Base-by-base conservation (phyloP, 2,888 invertebrate species). In the Craniophora ligustri region DNA sequence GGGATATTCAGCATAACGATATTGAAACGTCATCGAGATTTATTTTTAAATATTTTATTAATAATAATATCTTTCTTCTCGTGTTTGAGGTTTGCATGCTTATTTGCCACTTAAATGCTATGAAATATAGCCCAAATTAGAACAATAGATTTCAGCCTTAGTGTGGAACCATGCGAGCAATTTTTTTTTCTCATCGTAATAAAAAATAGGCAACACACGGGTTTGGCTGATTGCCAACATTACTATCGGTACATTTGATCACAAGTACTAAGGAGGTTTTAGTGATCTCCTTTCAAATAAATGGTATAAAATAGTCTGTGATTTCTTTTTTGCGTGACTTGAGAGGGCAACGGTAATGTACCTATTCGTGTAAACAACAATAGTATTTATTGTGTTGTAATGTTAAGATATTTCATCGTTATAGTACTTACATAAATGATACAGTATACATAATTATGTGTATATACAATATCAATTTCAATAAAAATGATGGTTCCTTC, bases 1-100 rank as follows among this genome's bases (percentile, higher is more conserved):
- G 7, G 10, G 5, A 4, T 48, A 69, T 72, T 15, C 7, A 7
- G 40, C 60, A n/a, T 13, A 31, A 38, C 54, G 74, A 55, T 23
- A 67, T 10, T 23, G 10, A 54, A 26, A 45, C 45, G 38, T n/a
- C n/a, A n/a, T n/a, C n/a, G n/a, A n/a, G n/a, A n/a, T n/a, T n/a
- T n/a, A 15, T 32, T 1, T 8, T 28, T 11, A 19, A 15, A n/a
- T n/a, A n/a, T n/a, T n/a, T n/a, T n/a, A n/a, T n/a, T n/a, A n/a
- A n/a, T n/a, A n/a, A n/a, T n/a, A n/a, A n/a, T n/a, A n/a, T n/a
- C n/a, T n/a, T n/a, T n/a, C n/a, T n/a, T n/a, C n/a, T n/a, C n/a
- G n/a, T n/a, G n/a, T n/a, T n/a, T n/a, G n/a, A n/a, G n/a, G n/a
- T n/a, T n/a, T n/a, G n/a, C n/a, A n/a, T n/a, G n/a, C n/a, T n/a